Evolutionary conservation across 1,140 invertebrate genomes (phyloP), one percentile per base, ranked within the genome.

Genomic region (Physella acuta): DNA sequence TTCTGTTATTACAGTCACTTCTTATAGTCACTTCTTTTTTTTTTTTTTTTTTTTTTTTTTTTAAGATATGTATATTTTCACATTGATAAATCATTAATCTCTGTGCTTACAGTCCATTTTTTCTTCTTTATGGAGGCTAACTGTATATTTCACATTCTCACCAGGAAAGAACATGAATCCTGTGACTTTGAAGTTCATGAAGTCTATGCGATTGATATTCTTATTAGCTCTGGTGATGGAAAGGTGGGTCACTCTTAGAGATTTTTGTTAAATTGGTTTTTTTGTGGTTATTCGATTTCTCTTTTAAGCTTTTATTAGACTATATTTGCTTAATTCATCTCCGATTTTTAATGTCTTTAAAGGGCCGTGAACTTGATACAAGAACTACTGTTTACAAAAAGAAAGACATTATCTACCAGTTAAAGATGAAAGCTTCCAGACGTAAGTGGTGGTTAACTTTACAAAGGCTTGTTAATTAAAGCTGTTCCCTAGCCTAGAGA

Each of bases 321-420:
- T 63, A 39, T 63, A 3, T 33, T 63, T 37, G 17, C 36, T 65
- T 65, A 64, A 5, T 49, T 64, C 16, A 3, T 20, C 52, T 28
- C n/a, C 39, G n/a, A 1, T 37, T 53, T 63, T 53, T 49, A 11
- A 33, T 37, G 52, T 52, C 14, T 39, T 17, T 73, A n/a, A 68
- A 84, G 83, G 82, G 81, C 0, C 91, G 92, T 80, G 95, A 98
- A 86, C 90, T 92, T 83, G 94, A 98, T 77, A 93, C 94, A 20
- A 90, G 95, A 79, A 95, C 97, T 51, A 97, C 97, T 52, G 94
- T 99, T 79, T 99, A 94, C 86, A 99, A 98, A 87, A 98, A 98
- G 88, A 98, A 95, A 72, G 96, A 99, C 79, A 94, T 97, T 84
- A 73, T 86, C 37, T 91, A 93, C 67, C 99, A 99, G 87, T 87